Evolutionary conservation across 1,140 invertebrate species (phyloP).

Genomic region (Propsilocerus akamusi): DNA sequence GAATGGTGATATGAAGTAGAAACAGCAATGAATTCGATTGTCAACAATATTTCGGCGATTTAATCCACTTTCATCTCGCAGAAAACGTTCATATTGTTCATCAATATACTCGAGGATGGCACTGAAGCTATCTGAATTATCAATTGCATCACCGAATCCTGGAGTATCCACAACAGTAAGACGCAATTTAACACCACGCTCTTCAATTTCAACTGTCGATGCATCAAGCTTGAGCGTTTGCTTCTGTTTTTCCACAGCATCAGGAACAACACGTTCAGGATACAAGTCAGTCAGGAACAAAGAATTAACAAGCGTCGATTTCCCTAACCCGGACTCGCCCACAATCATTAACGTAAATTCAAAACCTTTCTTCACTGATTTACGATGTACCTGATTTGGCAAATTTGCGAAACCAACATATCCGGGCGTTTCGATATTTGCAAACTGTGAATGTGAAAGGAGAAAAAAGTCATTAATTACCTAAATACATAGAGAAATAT

Average conservation of each 20-base stretch:
- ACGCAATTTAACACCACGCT: slow-evolving; percentile 73
- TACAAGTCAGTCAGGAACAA: slow-evolving; percentile 94
- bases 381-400: slow-evolving; percentile 89
- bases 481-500: too few species aligned
- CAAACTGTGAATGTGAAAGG: slow-evolving; percentile 56
- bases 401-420: slow-evolving; percentile 88
- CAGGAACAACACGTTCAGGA: slow-evolving; percentile 69
- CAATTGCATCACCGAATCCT: slow-evolving; percentile 97
- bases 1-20: slow-evolving; percentile 98
- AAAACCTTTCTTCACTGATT: slow-evolving; percentile 95
- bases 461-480: too few species aligned
- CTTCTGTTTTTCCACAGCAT: slow-evolving; percentile 72
- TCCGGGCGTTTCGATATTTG: slow-evolving; percentile 61
- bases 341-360: slow-evolving; percentile 98
- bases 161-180: slow-evolving; percentile 92
- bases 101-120: slow-evolving; percentile 87
- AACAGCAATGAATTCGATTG: slow-evolving; percentile 89
- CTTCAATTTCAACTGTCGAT: slow-evolving; percentile 87
- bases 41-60: slow-evolving; percentile 84
- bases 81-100: slow-evolving; percentile 82
- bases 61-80: slow-evolving; percentile 78
- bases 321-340: slow-evolving; percentile 91
- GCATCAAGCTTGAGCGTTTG: slow-evolving; percentile 80
- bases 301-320: slow-evolving; percentile 95
- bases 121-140: slow-evolving; percentile 85